phyloP scores from a whole-genome alignment of 2,888 invertebrate genomes.

The Caenorhabditis sp. region DNA sequence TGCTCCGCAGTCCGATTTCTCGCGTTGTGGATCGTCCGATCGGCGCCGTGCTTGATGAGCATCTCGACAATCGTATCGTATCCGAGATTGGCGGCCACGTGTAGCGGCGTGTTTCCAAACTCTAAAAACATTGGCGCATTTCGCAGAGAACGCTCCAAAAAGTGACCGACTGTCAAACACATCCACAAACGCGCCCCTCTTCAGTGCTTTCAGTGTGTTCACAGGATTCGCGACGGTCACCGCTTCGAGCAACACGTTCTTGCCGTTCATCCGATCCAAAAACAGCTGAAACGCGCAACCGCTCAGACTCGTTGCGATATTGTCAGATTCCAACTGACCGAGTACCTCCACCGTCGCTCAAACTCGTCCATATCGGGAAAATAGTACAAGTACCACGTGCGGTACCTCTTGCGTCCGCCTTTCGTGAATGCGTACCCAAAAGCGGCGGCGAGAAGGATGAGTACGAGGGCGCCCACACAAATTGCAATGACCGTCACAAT shows the following conservation, averaged over 20 bases:
- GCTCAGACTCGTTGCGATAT: not conserved
- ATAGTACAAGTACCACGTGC: conserved; percentile 3
- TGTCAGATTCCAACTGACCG: conserved; percentile 5
- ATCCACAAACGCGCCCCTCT: conserved; percentile 11
- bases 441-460: not conserved
- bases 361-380: conserved; percentile 6
- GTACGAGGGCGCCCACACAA: not conserved
- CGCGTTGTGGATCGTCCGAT: conserved; percentile 7
- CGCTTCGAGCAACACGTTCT: conserved; percentile 4
- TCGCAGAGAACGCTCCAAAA: not conserved
- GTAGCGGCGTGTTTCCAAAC: conserved; percentile 24
- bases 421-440: conserved; percentile 16
- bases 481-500: not conserved
- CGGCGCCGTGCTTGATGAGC: conserved; percentile 23
- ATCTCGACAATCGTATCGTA: conserved; percentile 3
- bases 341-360: conserved; percentile 36
- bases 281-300: conserved; percentile 17
- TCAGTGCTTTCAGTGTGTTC: not conserved
- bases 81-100: conserved; percentile 1
- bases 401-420: not conserved
- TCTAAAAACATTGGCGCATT: not conserved
- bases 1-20: conserved; percentile 8
- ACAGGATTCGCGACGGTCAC: not conserved
- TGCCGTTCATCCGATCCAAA: not conserved
- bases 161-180: conserved; percentile 1